Base-by-base conservation (phyloP, 1,140 invertebrate species). In the Neelides sp. region DNA sequence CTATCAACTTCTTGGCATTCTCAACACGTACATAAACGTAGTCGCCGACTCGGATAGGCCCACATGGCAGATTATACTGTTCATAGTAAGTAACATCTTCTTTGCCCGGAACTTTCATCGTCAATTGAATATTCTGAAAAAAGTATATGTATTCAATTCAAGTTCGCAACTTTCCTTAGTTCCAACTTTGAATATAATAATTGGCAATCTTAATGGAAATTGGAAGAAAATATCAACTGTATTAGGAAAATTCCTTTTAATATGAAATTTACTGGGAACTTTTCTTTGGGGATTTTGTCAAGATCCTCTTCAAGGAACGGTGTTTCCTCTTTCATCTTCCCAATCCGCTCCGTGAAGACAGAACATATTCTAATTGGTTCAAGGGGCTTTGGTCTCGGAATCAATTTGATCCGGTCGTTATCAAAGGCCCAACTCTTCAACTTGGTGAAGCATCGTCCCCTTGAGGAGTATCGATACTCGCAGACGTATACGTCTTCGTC, bases 401-500 rank as follows among this genome's bases (percentile, higher is more conserved):
- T 64, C 50, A 90, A 67, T 51, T 74, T 76, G 4, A 85, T 65
- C 23, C 69, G 68, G 34, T 78, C 74, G 75, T 77, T 10, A 73
- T 74, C 51, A 75, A 78, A 42, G 83, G 82, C 82, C 88, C 59
- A 61, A 0, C 50, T 78, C 71, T 96, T 96, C 20, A 95, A 89
- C 68, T 96, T 96, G 68, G 94, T 94, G 66, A 97, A 96, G 54
- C 79, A 78, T 55, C 89, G 76, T 19, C 78, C 76, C 62, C 79
- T 82, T 0, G 83, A 80, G 52, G 81, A 87, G 67, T 98, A 98
- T 10, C 92, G 75, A 13, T 88, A 93, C 70, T 98, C 94, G 66
- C 94, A 97, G 0, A 98, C 91, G 65, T 87, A 98, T 0, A 98
- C 83, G 69, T 98, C 93, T 65, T 92, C 91, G 50, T 94, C 89